Percentiles rank a stretch among this genome's conserved stretches.
phyloP scores from a whole-genome alignment of 2,888 invertebrate species.

The Leucoma salicis region DNA sequence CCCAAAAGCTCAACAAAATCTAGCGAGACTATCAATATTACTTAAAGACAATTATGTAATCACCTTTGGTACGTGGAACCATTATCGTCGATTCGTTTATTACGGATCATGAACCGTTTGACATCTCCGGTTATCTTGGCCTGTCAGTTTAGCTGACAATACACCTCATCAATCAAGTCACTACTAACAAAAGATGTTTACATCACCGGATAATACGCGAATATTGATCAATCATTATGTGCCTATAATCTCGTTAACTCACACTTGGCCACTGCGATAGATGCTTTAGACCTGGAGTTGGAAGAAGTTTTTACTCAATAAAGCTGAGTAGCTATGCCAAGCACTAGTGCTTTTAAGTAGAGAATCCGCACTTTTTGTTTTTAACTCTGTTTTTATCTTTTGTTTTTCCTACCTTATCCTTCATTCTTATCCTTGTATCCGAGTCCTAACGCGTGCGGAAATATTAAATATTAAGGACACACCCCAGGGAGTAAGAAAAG shows the following conservation, averaged over 20 bases:
- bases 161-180: constrained; percentile 74
- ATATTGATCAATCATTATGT: constrained; percentile 29
- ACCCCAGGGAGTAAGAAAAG: no score
- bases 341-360: constrained; percentile 34
- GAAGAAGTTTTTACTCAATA: neutral
- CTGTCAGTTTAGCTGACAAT: constrained; percentile 65
- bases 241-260: neutral
- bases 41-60: constrained; percentile 20
- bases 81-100: constrained; percentile 32
- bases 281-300: neutral
- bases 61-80: constrained; percentile 33
- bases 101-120: constrained; percentile 61
- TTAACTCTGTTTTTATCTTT: constrained; percentile 36
- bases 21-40: constrained; percentile 11
- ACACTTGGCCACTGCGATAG: neutral
- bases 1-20: neutral
- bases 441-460: constrained; percentile 43
- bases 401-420: constrained; percentile 34
- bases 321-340: no score
- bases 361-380: constrained; percentile 49
- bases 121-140: constrained; percentile 57
- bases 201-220: constrained; percentile 21
- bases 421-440: constrained; percentile 27
- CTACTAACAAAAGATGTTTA: constrained; percentile 64
- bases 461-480: constrained; percentile 17